Conservation (phyloP, 1,140 invertebrate species). For the Lysiphlebus fabarum region DNA sequence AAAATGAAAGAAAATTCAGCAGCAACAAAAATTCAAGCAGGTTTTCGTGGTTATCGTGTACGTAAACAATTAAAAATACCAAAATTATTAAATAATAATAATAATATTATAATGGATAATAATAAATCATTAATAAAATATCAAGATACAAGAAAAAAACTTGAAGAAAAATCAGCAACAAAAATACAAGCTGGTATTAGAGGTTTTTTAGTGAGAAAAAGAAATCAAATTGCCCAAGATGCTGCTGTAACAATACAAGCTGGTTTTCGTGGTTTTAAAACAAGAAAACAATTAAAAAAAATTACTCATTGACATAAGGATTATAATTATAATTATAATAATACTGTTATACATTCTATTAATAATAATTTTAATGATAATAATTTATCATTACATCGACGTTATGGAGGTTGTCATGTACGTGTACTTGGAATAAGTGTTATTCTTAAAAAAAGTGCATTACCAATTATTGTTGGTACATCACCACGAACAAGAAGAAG, state of each 20-base stretch:
- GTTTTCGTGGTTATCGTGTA: constrained; percentile 68
- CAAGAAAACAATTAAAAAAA: constrained; percentile 52
- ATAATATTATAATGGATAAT: constrained; percentile 14
- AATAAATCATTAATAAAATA: constrained; percentile 21
- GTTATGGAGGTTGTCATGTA: not conserved
- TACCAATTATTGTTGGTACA: constrained; percentile 1
- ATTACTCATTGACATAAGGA: constrained; percentile 32
- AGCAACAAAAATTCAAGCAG: constrained; percentile 72
- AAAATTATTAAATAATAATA: not conserved
- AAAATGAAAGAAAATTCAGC: constrained; percentile 52
- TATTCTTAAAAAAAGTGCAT: not conserved
- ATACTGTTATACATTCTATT: not conserved
- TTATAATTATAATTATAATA: not conserved
- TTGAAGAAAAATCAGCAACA: constrained; percentile 65
- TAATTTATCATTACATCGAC: not conserved
- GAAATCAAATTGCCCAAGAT: constrained; percentile 55
- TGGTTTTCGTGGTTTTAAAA: constrained; percentile 60
- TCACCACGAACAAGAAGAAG: not conserved
- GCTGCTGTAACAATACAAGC: constrained; percentile 64
- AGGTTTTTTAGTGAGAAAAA: constrained; percentile 68
- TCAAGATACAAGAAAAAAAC: constrained; percentile 24
- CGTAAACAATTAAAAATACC: constrained; percentile 60
- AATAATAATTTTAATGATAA: not conserved
- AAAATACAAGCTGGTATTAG: constrained; percentile 74
- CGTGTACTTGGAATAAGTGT: constrained; percentile 1